Base-by-base conservation (phyloP, 37 sponge, comb jelly and placozoan genomes). In the Sycon ciliatum region DNA sequence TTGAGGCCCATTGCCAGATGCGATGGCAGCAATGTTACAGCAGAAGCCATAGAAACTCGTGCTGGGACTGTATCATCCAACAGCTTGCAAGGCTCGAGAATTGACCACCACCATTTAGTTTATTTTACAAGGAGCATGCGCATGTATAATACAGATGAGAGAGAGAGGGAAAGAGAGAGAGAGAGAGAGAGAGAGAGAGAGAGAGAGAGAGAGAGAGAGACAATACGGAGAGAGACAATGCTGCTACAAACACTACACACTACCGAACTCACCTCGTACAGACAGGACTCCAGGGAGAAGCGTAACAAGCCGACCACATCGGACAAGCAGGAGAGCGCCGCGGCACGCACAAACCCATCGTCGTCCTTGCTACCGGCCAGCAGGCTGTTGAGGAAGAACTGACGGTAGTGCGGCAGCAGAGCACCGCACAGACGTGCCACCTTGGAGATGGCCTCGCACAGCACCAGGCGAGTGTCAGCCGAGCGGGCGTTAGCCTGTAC, bases 391-490 rank as follows among this genome's bases (percentile, higher is more conserved):
- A 85, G 26, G 13, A 93, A 32, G 4, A 55, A 60, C 29, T 93
- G 74, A 1, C 68, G 53, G 46, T 89, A 89, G 18, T 82, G 78
- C 36, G 89, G 89, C 30, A 93, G 39, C 3, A 83, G 32, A 2
- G 85, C 86, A 30, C 82, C 81, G 24, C 68, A 76, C 28, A 35
- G 65, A 20, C 69, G 38, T 11, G 79, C 79, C 23, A 70, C 85
- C 68, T 56, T 77, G 30, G 83, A 63, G 46, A 93, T 66, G 0
- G 84, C 81, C 60, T 93, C 94, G 4, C 94, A 89, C 1, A 93
- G 38, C 78, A 88, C 88, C 71, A 88, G 4, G 9, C 67, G 65
- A 3, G 61, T 5, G 30, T 74, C 73, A 34, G 65, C n/a, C n/a
- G n/a, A n/a, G n/a, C n/a, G n/a, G n/a, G n/a, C n/a, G n/a, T n/a